A percentile compares a stretch with the other conserved stretches of the same genome.
Conservation (phyloP, 1,140 invertebrate species). For the Heliothis subflexa region DNA sequence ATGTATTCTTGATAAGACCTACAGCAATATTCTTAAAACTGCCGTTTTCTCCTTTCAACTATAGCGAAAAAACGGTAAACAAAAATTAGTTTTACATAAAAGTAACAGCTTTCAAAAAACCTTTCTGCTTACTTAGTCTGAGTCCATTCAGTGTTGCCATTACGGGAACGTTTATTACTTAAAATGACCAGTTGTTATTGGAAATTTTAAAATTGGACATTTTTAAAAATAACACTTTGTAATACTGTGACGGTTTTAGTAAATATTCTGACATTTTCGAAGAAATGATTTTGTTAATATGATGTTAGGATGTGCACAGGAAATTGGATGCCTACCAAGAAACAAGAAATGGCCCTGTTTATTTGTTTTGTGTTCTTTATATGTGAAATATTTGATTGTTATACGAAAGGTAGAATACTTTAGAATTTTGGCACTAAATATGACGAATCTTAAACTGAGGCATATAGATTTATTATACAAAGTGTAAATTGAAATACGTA, state of each 20-base stretch:
- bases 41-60: background rate
- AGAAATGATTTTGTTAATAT: slow-evolving; percentile 34
- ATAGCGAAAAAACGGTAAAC: background rate
- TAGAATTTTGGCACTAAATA: too few relatives aligned
- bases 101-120: slow-evolving; percentile 14
- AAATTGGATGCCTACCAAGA: slow-evolving; percentile 8
- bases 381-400: background rate
- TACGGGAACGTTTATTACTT: slow-evolving; percentile 28
- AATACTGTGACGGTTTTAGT: background rate
- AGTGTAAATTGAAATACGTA: too few relatives aligned
- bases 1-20: too few relatives aligned
- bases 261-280: slow-evolving; percentile 32
- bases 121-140: slow-evolving; percentile 23
- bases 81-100: slow-evolving; percentile 22
- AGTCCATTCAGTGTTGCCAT: slow-evolving; percentile 8
- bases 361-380: slow-evolving; percentile 15
- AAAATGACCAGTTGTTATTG: slow-evolving; percentile 16
- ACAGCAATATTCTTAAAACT: background rate
- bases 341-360: slow-evolving; percentile 5
- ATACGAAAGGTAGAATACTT: background rate
- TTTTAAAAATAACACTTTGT: background rate
- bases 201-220: slow-evolving; percentile 31
- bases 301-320: slow-evolving; percentile 4
- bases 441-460: too few relatives aligned
- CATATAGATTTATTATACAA: too few relatives aligned